Base-by-base conservation (phyloP, 2,797 vertebrate genomes). In the Eremophila alpestris region DNA sequence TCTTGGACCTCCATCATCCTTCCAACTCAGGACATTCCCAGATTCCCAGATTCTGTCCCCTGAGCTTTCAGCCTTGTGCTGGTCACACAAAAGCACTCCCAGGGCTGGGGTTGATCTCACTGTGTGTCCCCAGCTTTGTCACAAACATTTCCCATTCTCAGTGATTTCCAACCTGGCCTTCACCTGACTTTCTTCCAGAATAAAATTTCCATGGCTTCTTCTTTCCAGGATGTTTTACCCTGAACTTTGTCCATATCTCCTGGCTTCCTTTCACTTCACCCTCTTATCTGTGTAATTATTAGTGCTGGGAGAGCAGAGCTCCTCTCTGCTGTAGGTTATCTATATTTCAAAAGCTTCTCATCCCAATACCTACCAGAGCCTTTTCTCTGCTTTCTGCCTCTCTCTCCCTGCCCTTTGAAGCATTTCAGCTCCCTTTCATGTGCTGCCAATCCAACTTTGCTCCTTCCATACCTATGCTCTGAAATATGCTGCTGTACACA, bases 321-420 rank as follows among this genome's bases (percentile, higher is more conserved):
- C 82, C 71, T 83, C 95, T 87, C 93, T 94, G 96, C 94, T 96
- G 96, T 96, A 96, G 96, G 96, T 96, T 96, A 96, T 96, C 95
- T 95, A 64, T 94, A 90, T 96, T 96, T 96, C 96, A 96, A 96
- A 96, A 95, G 95, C 93, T 93, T 95, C 94, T 78, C 95, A 81
- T 86, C 95, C 96, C 93, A 45, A 41, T 91, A 62, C 79, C 90
- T 90, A 73, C 70, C 89, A 88, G 96, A 91, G 69, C 87, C 65
- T 93, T 85, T 88, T 90, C 91, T 85, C 91, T 93, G 84, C 91
- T 83, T 95, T 78, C 93, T 94, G 90, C 88, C 88, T 95, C 87
- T 78, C 78, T 6, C 81, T 71, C 21, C 2, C 70, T 96, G 90
- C 76, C 92, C 91, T 96, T 96, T 96, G 96, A 96, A 95, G 95